These are phyloP conservation scores for Sylvia atricapilla DNA, from an alignment of 2,113 vertebrate species.

Conservation along the genomic window DNA sequence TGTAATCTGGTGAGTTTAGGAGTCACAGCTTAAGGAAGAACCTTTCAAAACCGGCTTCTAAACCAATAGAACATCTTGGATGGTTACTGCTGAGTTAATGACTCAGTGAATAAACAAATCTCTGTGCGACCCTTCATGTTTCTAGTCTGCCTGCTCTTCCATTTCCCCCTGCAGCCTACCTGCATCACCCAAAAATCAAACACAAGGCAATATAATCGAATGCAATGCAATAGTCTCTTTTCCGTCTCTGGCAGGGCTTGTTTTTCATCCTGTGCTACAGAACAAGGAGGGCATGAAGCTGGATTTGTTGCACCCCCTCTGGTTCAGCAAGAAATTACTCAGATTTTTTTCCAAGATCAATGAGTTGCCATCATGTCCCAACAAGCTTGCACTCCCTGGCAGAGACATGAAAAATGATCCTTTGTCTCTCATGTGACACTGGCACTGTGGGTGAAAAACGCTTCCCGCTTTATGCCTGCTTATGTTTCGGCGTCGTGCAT, in stretches of 20 bases:
- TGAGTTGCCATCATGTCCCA: background rate
- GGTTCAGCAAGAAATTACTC: constrained; percentile 17
- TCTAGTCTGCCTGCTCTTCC: background rate
- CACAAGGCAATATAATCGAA: background rate
- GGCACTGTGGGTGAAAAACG: constrained; percentile 10
- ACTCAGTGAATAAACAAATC: background rate
- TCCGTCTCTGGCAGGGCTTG: background rate
- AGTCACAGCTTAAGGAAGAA: background rate
- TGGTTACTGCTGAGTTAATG: background rate
- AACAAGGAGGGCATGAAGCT: background rate
- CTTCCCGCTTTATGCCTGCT: background rate
- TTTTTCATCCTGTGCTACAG: background rate
- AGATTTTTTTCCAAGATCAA: background rate
- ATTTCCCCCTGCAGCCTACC: background rate
- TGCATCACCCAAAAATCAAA: background rate
- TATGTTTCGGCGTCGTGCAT: background rate
- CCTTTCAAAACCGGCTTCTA: background rate
- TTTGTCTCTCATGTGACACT: background rate
- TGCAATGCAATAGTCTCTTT: background rate
- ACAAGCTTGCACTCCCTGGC: background rate
- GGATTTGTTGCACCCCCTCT: background rate
- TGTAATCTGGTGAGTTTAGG: background rate
- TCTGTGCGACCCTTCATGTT: background rate
- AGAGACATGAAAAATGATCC: constrained; percentile 2
- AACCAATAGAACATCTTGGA: background rate